A percentile compares a stretch with the other conserved stretches of the same genome.
Conservation (phyloP, 2,888 invertebrate genomes). For the Ditylenchus weischeri region DNA sequence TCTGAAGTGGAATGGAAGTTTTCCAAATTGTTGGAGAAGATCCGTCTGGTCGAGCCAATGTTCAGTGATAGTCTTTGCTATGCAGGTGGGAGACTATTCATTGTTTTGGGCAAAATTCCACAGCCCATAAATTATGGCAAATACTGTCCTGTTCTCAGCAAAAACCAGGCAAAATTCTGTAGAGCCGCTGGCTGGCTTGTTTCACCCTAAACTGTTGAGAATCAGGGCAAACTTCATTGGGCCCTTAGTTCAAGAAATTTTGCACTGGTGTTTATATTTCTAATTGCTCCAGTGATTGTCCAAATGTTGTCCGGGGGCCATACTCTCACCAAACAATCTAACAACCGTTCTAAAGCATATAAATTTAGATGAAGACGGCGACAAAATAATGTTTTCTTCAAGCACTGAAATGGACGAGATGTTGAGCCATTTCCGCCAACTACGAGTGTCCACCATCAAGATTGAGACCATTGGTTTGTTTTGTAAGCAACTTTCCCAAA, state of each 20-base stretch:
- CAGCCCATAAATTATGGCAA: no score
- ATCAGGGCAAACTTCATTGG: no score
- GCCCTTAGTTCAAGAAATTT: no score
- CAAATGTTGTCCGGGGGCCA: no score
- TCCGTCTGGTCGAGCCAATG: constrained; percentile 12
- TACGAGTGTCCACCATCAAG: constrained; percentile 1
- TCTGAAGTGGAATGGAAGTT: constrained; percentile 16
- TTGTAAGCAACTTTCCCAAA: background rate
- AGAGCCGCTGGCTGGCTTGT: no score
- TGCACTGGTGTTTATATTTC: no score
- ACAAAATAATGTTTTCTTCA: constrained; percentile 14
- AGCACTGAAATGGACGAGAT: constrained; percentile 21
- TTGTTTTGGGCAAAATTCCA: background rate
- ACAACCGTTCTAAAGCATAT: background rate
- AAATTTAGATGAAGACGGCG: constrained; percentile 22
- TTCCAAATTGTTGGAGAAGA: constrained; percentile 19
- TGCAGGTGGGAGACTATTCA: constrained; percentile 7
- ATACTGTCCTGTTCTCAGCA: no score
- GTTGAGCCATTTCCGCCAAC: constrained; percentile 11
- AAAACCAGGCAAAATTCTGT: no score
- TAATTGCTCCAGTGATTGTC: no score
- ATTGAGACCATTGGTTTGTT: constrained; percentile 15
- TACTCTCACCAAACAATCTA: no score
- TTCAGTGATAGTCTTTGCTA: constrained; percentile 13
- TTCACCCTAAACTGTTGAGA: no score